Evolutionary conservation across 2,797 vertebrate genomes (phyloP), one percentile per base, ranked within the genome.

Genomic region (Typhlichthys eigenmanni): DNA sequence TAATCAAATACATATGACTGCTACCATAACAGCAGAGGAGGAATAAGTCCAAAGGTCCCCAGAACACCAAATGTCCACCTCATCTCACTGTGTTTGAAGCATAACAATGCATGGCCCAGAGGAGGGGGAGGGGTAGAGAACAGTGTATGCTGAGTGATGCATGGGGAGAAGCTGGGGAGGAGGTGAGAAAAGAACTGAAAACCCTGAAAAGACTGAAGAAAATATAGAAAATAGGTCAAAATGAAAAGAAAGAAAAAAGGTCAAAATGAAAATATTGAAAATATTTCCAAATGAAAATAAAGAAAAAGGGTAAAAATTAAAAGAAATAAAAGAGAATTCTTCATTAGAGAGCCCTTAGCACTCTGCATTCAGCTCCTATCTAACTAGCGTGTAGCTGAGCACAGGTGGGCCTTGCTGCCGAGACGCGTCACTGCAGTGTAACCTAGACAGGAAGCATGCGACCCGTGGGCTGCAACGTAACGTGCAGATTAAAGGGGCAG

Each of bases 321-420:
- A 29, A 29, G 24, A 29, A 29, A 29, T 3, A 29, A 29, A 29
- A 29, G 24, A 29, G 3, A 29, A 29, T 29, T 29, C 24, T 29
- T 29, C 24, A 4, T 29, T 29, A 29, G 24, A 4, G 24, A 29
- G 38, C 38, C 38, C 38, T 43, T 9, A 8, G 38, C 9, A 43
- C 0, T 8, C 7, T 43, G 7, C 1, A 1, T 43, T 43, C 58
- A 52, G 73, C 59, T 71, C 64, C 74, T 88, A 88, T 89, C 89
- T 90, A 85, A 89, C 89, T 87, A 83, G 77, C 11, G 53, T 19
- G 53, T 54, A 38, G 76, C 70, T 71, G 62, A 64, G 79, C 43
- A 4, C 89, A 90, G 88, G 87, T 90, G 86, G 85, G 79, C 83
- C 84, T 73, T 13, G 82, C 85, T 83, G 86, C 65, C 51, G 75